These are phyloP conservation scores for Campylomormyrus tamandua DNA, from an alignment of 2,113 vertebrate genomes.

Conservation along the genomic window DNA sequence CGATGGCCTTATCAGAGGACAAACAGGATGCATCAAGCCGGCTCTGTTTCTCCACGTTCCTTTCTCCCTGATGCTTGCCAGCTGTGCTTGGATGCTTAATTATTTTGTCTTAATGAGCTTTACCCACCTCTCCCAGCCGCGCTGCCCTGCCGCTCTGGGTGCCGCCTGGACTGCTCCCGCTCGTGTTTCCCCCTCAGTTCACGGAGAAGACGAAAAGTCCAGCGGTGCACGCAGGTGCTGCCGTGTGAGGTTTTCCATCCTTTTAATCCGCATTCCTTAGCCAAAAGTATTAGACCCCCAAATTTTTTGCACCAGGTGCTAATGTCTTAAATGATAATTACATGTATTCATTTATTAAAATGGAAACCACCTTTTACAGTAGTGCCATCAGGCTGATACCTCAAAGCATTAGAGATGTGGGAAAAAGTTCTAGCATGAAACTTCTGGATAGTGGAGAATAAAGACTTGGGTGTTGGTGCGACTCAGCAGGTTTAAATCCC, in stretches of 20 bases:
- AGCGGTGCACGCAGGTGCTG: neutral
- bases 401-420: neutral
- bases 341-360: neutral
- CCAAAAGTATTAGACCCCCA: neutral
- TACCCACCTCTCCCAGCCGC: constrained; percentile 55
- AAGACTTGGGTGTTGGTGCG: neutral
- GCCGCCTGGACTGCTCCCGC: constrained; percentile 39
- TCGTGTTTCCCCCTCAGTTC: constrained; percentile 4
- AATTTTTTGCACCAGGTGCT: neutral
- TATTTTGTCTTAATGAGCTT: constrained; percentile 72
- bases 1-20: constrained; percentile 66
- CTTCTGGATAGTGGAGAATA: neutral
- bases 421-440: neutral
- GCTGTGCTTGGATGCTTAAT: constrained; percentile 70
- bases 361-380: neutral
- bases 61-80: constrained; percentile 55
- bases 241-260: neutral
- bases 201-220: neutral
- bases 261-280: neutral
- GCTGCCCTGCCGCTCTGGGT: constrained; percentile 42
- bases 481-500: constrained; percentile 4
- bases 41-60: constrained; percentile 54
- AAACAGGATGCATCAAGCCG: constrained; percentile 69
- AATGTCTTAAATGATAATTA: neutral
- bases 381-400: neutral